Conservation (phyloP, 2,888 invertebrate genomes). For the Volucella inflata region DNA sequence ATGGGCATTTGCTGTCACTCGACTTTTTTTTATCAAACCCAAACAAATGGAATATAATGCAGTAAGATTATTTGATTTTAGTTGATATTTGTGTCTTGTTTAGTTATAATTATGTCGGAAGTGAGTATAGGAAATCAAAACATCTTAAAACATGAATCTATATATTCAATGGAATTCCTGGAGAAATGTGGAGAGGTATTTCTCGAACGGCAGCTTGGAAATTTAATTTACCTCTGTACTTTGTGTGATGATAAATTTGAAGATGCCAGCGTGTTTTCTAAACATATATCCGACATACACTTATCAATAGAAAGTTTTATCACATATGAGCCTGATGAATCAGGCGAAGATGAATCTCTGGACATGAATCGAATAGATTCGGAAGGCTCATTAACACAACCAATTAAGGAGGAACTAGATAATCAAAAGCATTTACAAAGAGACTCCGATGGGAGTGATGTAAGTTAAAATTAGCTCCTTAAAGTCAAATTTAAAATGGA, state of each 20-base stretch:
- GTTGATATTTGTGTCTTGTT: neutral
- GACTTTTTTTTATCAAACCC: too few species aligned
- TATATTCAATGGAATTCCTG: neutral
- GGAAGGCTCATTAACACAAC: too few species aligned
- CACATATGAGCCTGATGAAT: constrained; percentile 44
- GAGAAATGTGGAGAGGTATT: constrained; percentile 75
- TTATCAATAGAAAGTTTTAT: constrained; percentile 58
- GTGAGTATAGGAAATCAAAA: neutral
- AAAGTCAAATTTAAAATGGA: neutral
- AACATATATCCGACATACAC: constrained; percentile 67
- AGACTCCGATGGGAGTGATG: constrained; percentile 5
- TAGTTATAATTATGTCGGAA: constrained; percentile 34
- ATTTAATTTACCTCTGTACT: constrained; percentile 58
- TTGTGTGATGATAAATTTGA: constrained; percentile 63
- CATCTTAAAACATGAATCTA: neutral
- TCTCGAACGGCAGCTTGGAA: constrained; percentile 53
- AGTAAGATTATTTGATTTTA: too few species aligned
- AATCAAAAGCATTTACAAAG: neutral
- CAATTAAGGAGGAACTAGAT: neutral
- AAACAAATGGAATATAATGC: too few species aligned
- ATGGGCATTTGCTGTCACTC: too few species aligned
- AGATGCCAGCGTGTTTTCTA: constrained; percentile 44
- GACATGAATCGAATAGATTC: too few species aligned
- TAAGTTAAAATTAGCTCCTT: neutral
- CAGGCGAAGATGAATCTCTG: neutral